These are phyloP conservation scores for Holcopasites calliopsidis DNA, from an alignment of 1,140 invertebrate genomes.

Conservation along the genomic window DNA sequence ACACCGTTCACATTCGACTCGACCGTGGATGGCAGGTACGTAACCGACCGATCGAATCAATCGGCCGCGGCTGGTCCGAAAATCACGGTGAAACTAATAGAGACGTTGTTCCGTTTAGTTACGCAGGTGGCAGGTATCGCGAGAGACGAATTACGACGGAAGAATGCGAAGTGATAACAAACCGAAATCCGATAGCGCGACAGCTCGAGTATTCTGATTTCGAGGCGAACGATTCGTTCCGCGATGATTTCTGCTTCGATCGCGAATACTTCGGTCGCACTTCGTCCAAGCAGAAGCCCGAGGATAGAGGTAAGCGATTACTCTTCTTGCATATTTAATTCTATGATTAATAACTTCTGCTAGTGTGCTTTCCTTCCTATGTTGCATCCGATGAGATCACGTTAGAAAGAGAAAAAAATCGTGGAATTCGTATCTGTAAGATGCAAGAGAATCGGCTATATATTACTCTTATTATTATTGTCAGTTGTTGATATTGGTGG, in stretches of 20 bases:
- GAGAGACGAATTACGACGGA: slow-evolving; percentile 9
- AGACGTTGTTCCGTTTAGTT: slow-evolving; percentile 24
- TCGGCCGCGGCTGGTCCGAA: neutral
- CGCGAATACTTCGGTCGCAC: neutral
- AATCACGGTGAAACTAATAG: neutral
- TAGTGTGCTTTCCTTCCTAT: too few relatives aligned
- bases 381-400: too few relatives aligned
- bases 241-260: slow-evolving; percentile 48
- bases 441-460: too few relatives aligned
- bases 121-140: slow-evolving; percentile 40
- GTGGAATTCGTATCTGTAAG: too few relatives aligned
- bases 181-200: slow-evolving; percentile 39
- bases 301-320: slow-evolving; percentile 26
- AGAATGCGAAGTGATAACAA: slow-evolving; percentile 36
- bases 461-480: too few relatives aligned
- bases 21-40: slow-evolving; percentile 32
- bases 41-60: neutral
- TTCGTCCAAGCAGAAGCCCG: neutral
- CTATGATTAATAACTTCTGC: too few relatives aligned
- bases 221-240: slow-evolving; percentile 36
- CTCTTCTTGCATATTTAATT: neutral
- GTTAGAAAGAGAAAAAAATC: too few relatives aligned
- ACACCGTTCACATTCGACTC: slow-evolving; percentile 3
- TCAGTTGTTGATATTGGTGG: too few relatives aligned
- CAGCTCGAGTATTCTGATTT: slow-evolving; percentile 58